These are phyloP conservation scores for Lonchura striata DNA, from an alignment of 2,113 vertebrate genomes.

Conservation along the genomic window DNA sequence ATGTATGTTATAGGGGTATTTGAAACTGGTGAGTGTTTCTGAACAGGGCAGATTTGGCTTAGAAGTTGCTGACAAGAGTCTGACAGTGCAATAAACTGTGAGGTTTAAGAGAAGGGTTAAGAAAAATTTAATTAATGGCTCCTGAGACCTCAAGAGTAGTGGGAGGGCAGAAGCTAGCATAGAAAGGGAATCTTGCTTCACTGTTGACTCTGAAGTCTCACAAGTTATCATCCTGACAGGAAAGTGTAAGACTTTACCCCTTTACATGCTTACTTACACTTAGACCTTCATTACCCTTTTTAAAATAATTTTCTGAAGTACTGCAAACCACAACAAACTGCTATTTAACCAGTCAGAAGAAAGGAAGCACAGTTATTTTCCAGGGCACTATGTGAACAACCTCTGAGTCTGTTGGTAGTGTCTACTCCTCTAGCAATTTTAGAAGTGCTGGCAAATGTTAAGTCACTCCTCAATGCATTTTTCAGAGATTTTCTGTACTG, in stretches of 20 bases:
- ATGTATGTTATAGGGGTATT: not conserved
- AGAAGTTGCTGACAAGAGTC: not conserved
- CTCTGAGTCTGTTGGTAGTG: not conserved
- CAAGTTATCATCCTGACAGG: not conserved
- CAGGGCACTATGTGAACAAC: not conserved
- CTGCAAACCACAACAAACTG: not conserved
- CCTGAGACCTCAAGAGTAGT: not conserved
- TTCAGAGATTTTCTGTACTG: not conserved
- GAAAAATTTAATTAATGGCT: not conserved
- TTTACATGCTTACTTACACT: not conserved
- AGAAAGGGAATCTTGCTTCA: not conserved
- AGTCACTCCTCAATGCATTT: not conserved
- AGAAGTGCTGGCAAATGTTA: not conserved
- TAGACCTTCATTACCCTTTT: not conserved
- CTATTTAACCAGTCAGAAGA: not conserved
- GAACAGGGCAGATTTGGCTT: not conserved
- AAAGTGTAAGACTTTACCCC: not conserved
- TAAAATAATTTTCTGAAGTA: not conserved
- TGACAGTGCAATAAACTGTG: not conserved
- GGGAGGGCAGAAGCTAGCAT: not conserved
- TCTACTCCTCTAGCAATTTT: not conserved
- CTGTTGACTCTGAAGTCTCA: not conserved
- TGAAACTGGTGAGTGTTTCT: not conserved
- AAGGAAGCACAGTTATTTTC: not conserved
- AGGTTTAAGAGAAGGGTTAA: not conserved